Percentiles rank a stretch among this genome's conserved stretches.
Conservation (phyloP, 1,140 invertebrate genomes). For the Globodera rostochiensis region DNA sequence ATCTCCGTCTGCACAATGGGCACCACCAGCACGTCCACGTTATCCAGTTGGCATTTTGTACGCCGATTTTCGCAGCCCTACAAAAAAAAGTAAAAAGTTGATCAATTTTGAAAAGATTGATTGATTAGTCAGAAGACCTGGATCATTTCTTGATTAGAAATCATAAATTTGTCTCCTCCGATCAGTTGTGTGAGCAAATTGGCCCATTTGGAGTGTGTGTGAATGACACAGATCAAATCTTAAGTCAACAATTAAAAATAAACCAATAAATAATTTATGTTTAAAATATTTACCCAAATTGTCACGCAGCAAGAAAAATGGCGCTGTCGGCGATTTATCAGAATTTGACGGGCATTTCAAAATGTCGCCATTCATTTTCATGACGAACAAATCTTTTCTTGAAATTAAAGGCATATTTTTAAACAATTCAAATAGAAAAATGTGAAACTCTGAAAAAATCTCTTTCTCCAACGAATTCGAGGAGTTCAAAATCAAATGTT, state of each 20-base stretch:
- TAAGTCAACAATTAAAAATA: not conserved
- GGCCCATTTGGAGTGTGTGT: slow-evolving; percentile 3
- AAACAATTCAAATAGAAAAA: not conserved
- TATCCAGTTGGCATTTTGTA: not conserved
- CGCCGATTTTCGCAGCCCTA: slow-evolving; percentile 6
- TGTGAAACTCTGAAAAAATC: not conserved
- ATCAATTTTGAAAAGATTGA: too few relatives aligned
- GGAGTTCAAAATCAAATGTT: not conserved
- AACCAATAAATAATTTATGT: not conserved
- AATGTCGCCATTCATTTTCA: not conserved
- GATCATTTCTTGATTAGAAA: not conserved
- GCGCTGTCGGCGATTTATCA: not conserved
- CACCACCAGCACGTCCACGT: not conserved
- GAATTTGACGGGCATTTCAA: not conserved
- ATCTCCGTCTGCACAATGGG: slow-evolving; percentile 4
- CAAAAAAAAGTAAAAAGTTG: too few relatives aligned
- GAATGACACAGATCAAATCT: not conserved
- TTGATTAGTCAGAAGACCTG: not conserved
- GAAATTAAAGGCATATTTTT: not conserved
- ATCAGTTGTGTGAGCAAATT: slow-evolving; percentile 10
- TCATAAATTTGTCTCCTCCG: not conserved
- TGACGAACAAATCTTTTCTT: not conserved
- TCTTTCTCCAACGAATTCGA: not conserved
- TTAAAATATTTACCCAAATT: not conserved
- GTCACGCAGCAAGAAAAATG: not conserved